phyloP scores from a whole-genome alignment of 2,888 invertebrate species.

The Sussaba pulchella region DNA sequence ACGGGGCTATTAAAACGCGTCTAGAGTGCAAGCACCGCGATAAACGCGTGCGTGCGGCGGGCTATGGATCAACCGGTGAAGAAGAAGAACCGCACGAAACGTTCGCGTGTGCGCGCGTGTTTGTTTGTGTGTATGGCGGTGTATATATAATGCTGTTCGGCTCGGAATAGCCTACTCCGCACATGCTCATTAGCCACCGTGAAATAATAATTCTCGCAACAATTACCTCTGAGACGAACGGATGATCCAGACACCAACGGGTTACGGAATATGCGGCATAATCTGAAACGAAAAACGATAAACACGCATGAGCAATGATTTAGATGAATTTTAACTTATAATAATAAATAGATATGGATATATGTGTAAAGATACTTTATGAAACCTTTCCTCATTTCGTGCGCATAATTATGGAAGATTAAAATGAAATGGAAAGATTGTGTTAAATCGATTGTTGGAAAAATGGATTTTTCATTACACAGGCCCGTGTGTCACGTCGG shows the following conservation, averaged over 20 bases:
- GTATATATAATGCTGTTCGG: slow-evolving; percentile 5
- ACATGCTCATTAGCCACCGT: slow-evolving; percentile 47
- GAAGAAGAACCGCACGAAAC: background rate
- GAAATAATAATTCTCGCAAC: slow-evolving; percentile 59
- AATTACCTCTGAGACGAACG: slow-evolving; percentile 62
- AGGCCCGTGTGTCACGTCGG: no score
- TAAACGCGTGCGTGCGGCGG: slow-evolving; percentile 61
- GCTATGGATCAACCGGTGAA: slow-evolving; percentile 63
- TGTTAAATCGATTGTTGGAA: no score
- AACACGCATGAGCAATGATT: slow-evolving; percentile 25
- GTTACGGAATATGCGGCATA: slow-evolving; percentile 31
- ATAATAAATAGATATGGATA: no score
- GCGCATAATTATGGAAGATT: no score
- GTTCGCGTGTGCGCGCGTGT: background rate
- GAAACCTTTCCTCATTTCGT: no score
- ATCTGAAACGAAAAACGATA: slow-evolving; percentile 50
- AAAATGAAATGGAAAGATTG: background rate
- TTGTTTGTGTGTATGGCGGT: no score
- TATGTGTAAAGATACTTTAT: no score
- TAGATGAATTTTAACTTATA: no score
- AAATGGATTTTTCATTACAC: no score
- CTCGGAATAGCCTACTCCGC: slow-evolving; percentile 36
- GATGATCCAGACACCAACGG: slow-evolving; percentile 50
- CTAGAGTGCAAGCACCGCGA: slow-evolving; percentile 34
- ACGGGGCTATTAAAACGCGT: slow-evolving; percentile 62